phyloP scores from a whole-genome alignment of 1,140 invertebrate species.

The Brachionus koreanus region DNA sequence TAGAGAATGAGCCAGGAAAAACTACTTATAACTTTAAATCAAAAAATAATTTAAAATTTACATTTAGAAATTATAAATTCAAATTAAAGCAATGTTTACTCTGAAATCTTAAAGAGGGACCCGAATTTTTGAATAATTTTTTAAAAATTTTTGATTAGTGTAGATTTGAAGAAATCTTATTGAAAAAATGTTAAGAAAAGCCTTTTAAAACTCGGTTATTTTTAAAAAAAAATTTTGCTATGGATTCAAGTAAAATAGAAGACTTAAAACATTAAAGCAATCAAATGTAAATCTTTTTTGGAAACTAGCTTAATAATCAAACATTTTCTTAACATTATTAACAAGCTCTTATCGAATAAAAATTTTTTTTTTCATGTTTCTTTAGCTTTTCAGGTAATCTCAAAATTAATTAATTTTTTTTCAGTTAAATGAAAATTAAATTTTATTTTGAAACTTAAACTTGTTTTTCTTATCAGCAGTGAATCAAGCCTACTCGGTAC shows the following conservation, averaged over 20 bases:
- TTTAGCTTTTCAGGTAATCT: slow-evolving; percentile 10
- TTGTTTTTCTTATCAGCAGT: slow-evolving; percentile 10
- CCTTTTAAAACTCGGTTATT: no score
- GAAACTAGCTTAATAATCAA: not conserved
- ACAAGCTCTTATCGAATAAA: slow-evolving; percentile 3
- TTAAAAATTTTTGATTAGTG: not conserved
- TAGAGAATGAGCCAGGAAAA: no score
- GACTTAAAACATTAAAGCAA: not conserved
- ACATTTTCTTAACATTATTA: not conserved
- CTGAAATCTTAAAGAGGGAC: not conserved
- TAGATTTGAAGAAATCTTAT: not conserved
- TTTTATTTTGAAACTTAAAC: not conserved
- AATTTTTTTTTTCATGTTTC: not conserved
- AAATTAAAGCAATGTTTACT: not conserved
- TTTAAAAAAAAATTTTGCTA: not conserved
- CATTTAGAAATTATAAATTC: not conserved
- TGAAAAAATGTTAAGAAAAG: not conserved
- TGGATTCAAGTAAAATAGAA: not conserved
- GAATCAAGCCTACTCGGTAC: not conserved
- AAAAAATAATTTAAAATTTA: no score
- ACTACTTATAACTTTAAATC: no score
- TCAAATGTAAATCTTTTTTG: not conserved
- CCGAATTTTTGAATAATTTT: not conserved
- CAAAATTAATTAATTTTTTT: not conserved
- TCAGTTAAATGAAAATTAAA: not conserved